A percentile compares a stretch with the other conserved stretches of the same genome.
phyloP scores from a whole-genome alignment of 2,113 vertebrate species.

The Salvelinus alpinus region DNA sequence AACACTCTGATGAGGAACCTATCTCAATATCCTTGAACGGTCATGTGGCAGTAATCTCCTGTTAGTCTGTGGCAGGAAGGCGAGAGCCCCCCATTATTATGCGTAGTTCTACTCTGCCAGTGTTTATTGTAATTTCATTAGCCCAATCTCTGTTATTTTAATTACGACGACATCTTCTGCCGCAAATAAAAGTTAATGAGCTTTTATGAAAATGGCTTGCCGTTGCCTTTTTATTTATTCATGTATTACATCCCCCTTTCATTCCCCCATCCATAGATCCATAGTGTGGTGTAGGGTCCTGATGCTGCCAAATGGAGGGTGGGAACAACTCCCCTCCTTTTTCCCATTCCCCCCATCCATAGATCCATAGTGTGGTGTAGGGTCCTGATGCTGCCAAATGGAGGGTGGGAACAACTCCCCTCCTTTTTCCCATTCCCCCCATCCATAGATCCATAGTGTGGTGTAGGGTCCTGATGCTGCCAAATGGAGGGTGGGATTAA shows the following conservation, averaged over 20 bases:
- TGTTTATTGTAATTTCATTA: slow-evolving; percentile 67
- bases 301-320: slow-evolving; percentile 30
- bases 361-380: slow-evolving; percentile 23
- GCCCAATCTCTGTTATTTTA: slow-evolving; percentile 68
- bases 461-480: slow-evolving; percentile 15
- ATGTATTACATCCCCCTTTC: slow-evolving; percentile 37
- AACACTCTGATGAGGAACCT: not conserved
- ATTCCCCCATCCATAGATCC: not conserved
- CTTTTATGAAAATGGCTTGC: slow-evolving; percentile 68
- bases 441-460: slow-evolving; percentile 11
- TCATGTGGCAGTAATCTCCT: slow-evolving; percentile 53
- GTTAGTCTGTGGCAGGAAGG: slow-evolving; percentile 41
- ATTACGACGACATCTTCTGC: slow-evolving; percentile 65
- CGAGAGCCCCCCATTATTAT: slow-evolving; percentile 40
- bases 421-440: too few species aligned
- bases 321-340: too few species aligned
- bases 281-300: slow-evolving; percentile 41
- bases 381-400: slow-evolving; percentile 50
- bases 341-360: not conserved
- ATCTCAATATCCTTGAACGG: slow-evolving; percentile 56
- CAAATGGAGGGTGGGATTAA: not conserved
- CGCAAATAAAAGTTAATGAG: slow-evolving; percentile 73
- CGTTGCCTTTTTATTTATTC: slow-evolving; percentile 71
- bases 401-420: not conserved
- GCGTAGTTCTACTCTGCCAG: slow-evolving; percentile 51